phyloP scores from a whole-genome alignment of 2,888 invertebrate genomes.

The Drosophila basisetae region DNA sequence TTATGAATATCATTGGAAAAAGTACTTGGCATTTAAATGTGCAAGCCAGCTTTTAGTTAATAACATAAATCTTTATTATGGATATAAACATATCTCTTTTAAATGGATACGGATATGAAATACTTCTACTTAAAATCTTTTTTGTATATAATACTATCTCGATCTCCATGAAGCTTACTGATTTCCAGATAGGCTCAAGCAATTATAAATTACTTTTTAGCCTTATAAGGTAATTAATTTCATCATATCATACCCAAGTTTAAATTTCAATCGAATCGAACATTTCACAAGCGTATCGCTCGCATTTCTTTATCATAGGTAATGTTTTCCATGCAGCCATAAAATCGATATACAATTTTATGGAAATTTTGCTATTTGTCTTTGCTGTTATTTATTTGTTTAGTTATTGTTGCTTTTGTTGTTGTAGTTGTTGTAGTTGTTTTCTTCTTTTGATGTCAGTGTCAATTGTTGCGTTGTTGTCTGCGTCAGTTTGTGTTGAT shows the following conservation, averaged over 20 bases:
- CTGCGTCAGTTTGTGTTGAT: slow-evolving; percentile 51
- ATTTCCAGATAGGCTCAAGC: not conserved
- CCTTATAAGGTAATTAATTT: slow-evolving; percentile 26
- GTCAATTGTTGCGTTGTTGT: slow-evolving; percentile 65
- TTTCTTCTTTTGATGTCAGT: slow-evolving; percentile 69
- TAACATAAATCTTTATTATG: not conserved
- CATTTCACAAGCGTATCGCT: slow-evolving; percentile 32
- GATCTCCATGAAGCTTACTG: not conserved
- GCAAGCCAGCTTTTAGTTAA: not conserved
- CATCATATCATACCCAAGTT: not conserved
- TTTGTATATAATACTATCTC: not conserved
- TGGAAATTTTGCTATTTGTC: slow-evolving; percentile 61
- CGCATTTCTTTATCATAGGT: slow-evolving; percentile 34
- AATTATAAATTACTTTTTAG: not conserved
- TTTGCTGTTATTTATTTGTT: slow-evolving; percentile 28
- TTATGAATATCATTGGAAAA: not conserved
- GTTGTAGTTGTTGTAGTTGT: slow-evolving; percentile 32
- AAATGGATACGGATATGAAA: not conserved
- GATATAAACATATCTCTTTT: not conserved
- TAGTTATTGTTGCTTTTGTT: slow-evolving; percentile 12
- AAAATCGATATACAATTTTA: slow-evolving; percentile 69
- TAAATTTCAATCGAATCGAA: slow-evolving; percentile 48
- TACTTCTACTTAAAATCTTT: not conserved
- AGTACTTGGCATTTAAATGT: not conserved
- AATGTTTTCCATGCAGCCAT: slow-evolving; percentile 42